phyloP scores from a whole-genome alignment of 2,113 vertebrate genomes.

The Cheilinus undulatus region DNA sequence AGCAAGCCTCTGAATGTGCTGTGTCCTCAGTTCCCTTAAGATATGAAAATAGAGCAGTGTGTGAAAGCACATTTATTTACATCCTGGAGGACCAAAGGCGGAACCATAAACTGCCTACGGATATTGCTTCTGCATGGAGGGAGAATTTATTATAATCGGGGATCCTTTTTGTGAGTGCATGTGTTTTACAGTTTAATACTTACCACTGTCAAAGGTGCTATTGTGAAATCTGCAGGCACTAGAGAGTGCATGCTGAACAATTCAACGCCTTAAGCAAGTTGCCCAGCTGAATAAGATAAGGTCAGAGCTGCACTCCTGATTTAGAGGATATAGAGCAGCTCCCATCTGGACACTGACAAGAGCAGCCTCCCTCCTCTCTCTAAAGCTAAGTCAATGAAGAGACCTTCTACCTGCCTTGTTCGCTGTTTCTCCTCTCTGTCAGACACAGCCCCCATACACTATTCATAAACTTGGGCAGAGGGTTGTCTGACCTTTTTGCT shows the following conservation, averaged over 20 bases:
- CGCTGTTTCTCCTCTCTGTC: conserved; percentile 46
- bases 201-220: conserved; percentile 36
- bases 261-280: conserved; percentile 31
- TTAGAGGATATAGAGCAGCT: conserved; percentile 53
- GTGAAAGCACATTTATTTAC: conserved; percentile 51
- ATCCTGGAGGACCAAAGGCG: conserved; percentile 45
- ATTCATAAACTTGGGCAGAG: conserved; percentile 74
- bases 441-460: conserved; percentile 59
- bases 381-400: conserved; percentile 63
- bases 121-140: conserved; percentile 12
- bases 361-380: conserved; percentile 34
- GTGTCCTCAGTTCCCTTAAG: conserved; percentile 11
- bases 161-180: not conserved
- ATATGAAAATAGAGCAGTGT: conserved; percentile 41
- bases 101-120: conserved; percentile 41
- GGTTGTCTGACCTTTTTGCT: conserved; percentile 81
- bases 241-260: conserved; percentile 19
- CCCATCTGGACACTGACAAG: conserved; percentile 71
- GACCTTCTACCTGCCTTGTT: conserved; percentile 67
- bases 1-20: conserved; percentile 14
- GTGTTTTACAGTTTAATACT: conserved; percentile 35
- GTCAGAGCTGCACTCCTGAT: conserved; percentile 54
- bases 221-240: conserved; percentile 38
- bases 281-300: conserved; percentile 54
- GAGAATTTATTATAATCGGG: conserved; percentile 37